Conservation (phyloP, 2,113 vertebrate genomes). For the Otis tarda region DNA sequence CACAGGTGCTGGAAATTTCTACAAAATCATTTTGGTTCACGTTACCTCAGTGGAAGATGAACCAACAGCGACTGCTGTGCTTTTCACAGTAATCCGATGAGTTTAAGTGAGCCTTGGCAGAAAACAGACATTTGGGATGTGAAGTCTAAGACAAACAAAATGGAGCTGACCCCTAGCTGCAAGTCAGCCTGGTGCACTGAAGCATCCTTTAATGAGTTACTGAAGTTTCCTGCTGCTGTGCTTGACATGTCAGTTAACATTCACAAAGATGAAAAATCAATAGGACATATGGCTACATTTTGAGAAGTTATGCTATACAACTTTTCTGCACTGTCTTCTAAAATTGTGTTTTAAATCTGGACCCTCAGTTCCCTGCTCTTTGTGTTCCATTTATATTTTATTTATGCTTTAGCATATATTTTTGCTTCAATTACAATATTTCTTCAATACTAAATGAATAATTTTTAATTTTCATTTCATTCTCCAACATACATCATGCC, state of each 20-base stretch:
- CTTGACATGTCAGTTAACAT: neutral
- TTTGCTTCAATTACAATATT: neutral
- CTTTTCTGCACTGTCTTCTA: neutral
- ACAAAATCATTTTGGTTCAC: neutral
- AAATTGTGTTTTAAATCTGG: neutral
- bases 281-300: neutral
- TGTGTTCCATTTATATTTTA: neutral
- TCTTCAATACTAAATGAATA: neutral
- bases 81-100: neutral
- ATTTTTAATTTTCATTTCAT: neutral
- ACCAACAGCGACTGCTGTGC: neutral
- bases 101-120: neutral
- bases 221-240: neutral
- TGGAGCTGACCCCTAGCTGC: neutral
- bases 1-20: neutral
- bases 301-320: neutral
- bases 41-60: neutral
- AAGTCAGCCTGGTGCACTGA: neutral
- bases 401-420: neutral
- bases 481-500: neutral
- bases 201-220: neutral
- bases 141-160: neutral
- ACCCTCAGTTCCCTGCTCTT: neutral
- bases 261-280: neutral
- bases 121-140: neutral